Conservation (phyloP, 2,113 vertebrate genomes). For the Chelonoidis abingdonii region DNA sequence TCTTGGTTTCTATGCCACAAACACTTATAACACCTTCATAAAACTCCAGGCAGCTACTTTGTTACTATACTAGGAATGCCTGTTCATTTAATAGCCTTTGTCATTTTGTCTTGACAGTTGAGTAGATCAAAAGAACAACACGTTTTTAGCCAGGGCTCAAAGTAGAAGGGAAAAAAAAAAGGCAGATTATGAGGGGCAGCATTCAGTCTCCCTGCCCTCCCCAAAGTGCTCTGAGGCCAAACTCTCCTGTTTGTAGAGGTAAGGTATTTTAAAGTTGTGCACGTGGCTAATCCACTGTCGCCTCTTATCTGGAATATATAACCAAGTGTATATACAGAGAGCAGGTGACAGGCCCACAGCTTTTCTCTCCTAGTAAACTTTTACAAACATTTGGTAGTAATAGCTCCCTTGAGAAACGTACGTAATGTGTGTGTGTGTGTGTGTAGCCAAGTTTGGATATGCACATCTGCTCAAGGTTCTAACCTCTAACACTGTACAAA, state of each 20-base stretch:
- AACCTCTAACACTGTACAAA: neutral
- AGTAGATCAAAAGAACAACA: neutral
- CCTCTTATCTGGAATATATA: neutral
- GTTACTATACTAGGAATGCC: neutral
- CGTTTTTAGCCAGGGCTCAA: neutral
- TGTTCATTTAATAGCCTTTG: accelerated
- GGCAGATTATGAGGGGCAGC: neutral
- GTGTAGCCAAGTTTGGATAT: neutral
- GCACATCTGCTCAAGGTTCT: neutral
- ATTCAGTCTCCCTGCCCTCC: neutral
- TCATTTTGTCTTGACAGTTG: neutral
- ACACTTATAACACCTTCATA: neutral
- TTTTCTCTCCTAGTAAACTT: neutral
- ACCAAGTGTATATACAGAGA: accelerated
- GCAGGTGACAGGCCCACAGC: neutral
- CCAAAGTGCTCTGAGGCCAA: neutral
- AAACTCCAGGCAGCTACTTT: neutral
- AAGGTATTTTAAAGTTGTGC: neutral
- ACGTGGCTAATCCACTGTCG: neutral
- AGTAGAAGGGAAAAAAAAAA: accelerated
- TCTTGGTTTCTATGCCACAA: neutral
- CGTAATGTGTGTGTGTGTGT: accelerated
- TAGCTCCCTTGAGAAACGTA: neutral
- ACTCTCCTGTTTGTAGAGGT: neutral
- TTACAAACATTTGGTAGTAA: accelerated